Evolutionary conservation across 2,888 invertebrate genomes (phyloP), one percentile per base, ranked within the genome.

Genomic region (Syrista parreyssii): DNA sequence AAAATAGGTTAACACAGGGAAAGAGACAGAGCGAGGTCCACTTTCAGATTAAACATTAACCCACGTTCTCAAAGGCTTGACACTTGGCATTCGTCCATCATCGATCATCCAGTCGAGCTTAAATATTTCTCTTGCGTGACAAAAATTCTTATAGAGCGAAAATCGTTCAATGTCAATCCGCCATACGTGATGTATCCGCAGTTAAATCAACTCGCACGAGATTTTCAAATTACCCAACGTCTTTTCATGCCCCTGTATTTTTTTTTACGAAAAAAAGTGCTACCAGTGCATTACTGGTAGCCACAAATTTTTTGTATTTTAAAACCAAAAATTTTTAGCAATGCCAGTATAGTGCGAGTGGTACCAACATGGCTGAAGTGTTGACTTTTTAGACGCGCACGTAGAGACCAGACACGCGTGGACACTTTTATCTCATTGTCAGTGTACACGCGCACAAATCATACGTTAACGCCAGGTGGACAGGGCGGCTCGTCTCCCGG

Each of bases 401-500:
- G 23, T 9, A 55, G 23, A 55, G 9, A 15, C 9, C 9, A 55
- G 9, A 55, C 23, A 9, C 23, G 55, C 55, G 55, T 55, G 9
- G 23, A 55, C 23, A 55, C 55, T 55, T 55, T 55, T 55, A 23
- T 23, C 23, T 55, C 55, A 0, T 6, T 55, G 23, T 55, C 55
- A 0, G 23, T 55, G 23, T 55, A 31, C 11, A 71, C 31, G 15
- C 71, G 32, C 31, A 71, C 71, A 71, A 71, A 71, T 71, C 55
- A 71, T 71, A 71, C 71, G 55, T 55, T 55, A 55, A 55, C 9
- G 55, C 55, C 23, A 55, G 55, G 23, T 23, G 55, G 55, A 55
- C 71, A 71, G 12, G 12, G 12, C 31, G 15, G 68, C 74, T 55
- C 69, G 76, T 72, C 55, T 77, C 72, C 74, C 73, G 79, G 72